A percentile compares a stretch with the other conserved stretches of the same genome.
Conservation (phyloP, 2,888 invertebrate species). For the Cactoblastis cactorum region DNA sequence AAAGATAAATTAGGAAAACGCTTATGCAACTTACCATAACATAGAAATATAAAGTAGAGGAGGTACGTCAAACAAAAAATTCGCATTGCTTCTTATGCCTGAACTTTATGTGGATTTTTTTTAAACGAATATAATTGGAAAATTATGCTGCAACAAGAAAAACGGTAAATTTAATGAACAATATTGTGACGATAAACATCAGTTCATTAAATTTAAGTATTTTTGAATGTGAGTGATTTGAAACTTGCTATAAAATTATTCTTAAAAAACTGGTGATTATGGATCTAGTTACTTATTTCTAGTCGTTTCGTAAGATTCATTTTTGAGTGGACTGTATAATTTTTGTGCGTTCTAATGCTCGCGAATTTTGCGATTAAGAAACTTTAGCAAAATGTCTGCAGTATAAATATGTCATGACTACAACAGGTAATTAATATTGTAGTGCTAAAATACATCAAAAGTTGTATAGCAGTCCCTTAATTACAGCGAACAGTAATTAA, state of each 20-base stretch:
- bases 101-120: not conserved
- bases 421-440: too few relatives aligned
- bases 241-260: not conserved
- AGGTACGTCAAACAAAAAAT: not conserved
- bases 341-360: too few relatives aligned
- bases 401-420: too few relatives aligned
- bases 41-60: not conserved
- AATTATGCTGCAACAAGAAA: not conserved
- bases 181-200: not conserved
- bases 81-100: not conserved
- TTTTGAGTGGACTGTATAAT: too few relatives aligned
- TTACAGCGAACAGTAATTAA: too few relatives aligned
- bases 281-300: too few relatives aligned
- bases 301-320: too few relatives aligned
- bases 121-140: not conserved
- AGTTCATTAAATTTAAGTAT: not conserved
- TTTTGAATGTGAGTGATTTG: not conserved
- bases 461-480: too few relatives aligned
- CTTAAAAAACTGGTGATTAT: too few relatives aligned
- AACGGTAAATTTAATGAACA: not conserved
- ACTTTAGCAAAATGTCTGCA: too few relatives aligned
- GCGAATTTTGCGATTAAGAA: too few relatives aligned
- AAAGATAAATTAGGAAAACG: not conserved
- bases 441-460: too few relatives aligned
- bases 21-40: not conserved